phyloP scores from a whole-genome alignment of 2,797 vertebrate species.

The Microctenopoma steveboyesi region DNA sequence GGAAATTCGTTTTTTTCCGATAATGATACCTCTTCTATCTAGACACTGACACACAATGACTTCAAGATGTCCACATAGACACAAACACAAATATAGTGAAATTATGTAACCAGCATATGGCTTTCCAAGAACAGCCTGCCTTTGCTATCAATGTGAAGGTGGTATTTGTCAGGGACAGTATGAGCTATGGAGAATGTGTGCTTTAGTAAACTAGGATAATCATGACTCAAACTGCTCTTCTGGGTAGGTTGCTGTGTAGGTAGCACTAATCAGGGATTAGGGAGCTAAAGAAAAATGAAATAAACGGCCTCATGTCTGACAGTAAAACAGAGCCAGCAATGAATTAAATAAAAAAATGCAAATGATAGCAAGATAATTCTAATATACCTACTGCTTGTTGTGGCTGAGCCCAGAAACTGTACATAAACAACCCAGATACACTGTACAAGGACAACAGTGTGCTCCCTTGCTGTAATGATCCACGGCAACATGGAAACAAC shows the following conservation, averaged over 20 bases:
- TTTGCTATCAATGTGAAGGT: conserved; percentile 28
- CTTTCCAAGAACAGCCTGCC: conserved; percentile 14
- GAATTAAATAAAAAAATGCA: conserved; percentile 51
- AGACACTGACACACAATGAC: background rate
- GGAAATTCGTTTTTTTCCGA: conserved; percentile 33
- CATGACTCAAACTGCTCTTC: conserved; percentile 65
- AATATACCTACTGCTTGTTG: conserved; percentile 39
- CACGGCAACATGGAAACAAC: conserved; percentile 22
- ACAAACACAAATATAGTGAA: conserved; percentile 14
- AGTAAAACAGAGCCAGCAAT: conserved; percentile 32
- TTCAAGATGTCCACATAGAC: background rate
- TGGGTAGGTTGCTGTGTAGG: conserved; percentile 54
- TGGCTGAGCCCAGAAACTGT: conserved; percentile 22
- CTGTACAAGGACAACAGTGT: conserved; percentile 36
- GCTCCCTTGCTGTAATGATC: conserved; percentile 67
- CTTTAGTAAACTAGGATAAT: conserved; percentile 62
- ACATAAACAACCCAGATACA: conserved; percentile 46
- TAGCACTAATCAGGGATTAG: conserved; percentile 72
- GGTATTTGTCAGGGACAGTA: conserved; percentile 26
- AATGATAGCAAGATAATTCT: conserved; percentile 59
- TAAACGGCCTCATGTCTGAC: conserved; percentile 39
- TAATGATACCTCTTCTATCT: conserved; percentile 11
- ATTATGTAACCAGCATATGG: conserved; percentile 7
- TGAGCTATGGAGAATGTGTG: conserved; percentile 22
- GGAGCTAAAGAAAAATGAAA: conserved; percentile 31